Conservation (phyloP, 2,888 invertebrate species). For the Ectobius pallidus region DNA sequence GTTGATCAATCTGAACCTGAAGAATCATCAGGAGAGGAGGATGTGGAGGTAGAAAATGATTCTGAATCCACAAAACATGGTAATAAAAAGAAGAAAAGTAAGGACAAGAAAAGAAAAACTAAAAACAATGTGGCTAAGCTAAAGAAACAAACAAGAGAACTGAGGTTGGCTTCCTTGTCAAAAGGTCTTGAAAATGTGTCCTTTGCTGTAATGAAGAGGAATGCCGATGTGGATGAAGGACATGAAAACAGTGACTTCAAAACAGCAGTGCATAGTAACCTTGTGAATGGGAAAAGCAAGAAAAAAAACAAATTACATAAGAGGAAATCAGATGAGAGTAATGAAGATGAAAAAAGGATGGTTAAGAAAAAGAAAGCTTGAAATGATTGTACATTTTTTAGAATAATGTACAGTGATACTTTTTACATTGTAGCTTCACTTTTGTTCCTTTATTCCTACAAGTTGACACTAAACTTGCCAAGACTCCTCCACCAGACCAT, state of each 20-base stretch:
- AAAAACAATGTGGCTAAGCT: constrained; percentile 53
- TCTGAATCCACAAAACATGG: constrained; percentile 40
- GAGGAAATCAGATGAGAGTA: constrained; percentile 1
- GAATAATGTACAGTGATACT: too few species aligned
- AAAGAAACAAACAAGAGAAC: constrained; percentile 58
- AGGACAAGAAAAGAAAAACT: constrained; percentile 51
- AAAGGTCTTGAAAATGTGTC: constrained; percentile 54
- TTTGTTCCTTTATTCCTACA: too few species aligned
- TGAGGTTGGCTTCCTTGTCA: constrained; percentile 56
- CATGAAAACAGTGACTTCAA: not conserved
- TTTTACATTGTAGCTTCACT: too few species aligned
- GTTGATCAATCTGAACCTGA: constrained; percentile 6
- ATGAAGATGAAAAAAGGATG: not conserved
- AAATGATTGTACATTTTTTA: too few species aligned
- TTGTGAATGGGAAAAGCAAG: not conserved
- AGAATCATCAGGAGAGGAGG: constrained; percentile 45
- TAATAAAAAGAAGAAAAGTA: constrained; percentile 47
- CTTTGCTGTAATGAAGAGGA: constrained; percentile 45
- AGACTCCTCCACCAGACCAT: too few species aligned
- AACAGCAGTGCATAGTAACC: not conserved
- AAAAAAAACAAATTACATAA: not conserved
- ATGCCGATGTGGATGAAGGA: not conserved
- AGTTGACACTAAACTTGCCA: too few species aligned
- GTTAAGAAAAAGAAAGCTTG: not conserved
- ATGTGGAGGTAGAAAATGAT: constrained; percentile 42